These are phyloP conservation scores for Hemichromis elongatus DNA, from an alignment of 2,113 vertebrate genomes.

Conservation along the genomic window DNA sequence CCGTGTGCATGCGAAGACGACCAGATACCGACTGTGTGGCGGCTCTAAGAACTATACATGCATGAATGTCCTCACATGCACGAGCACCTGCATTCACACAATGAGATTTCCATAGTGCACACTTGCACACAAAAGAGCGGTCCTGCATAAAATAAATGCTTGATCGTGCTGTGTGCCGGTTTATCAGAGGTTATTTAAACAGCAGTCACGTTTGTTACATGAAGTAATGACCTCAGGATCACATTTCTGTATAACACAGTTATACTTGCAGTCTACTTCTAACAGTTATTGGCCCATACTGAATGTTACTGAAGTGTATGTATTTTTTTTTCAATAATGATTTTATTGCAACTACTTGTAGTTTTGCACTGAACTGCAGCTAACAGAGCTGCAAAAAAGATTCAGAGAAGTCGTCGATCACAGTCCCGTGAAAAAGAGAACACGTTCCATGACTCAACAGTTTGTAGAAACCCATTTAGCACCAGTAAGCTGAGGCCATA, in stretches of 20 bases:
- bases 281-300: neutral
- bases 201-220: neutral
- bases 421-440: neutral
- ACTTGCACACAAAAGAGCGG: neutral
- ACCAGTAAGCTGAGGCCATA: neutral
- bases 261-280: neutral
- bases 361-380: neutral
- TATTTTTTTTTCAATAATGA: neutral
- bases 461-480: neutral
- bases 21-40: conserved; percentile 7
- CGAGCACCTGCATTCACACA: neutral
- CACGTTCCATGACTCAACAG: neutral
- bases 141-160: neutral
- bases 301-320: neutral
- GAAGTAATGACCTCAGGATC: neutral
- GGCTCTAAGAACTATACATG: neutral
- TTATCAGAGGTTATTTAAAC: neutral
- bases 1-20: conserved; percentile 9
- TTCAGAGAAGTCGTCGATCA: neutral
- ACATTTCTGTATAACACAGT: neutral
- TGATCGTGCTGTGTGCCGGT: neutral
- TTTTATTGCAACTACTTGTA: neutral
- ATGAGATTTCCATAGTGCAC: neutral
- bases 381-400: neutral
- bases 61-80: neutral